Evolutionary conservation across 1,140 invertebrate genomes (phyloP).

Genomic region (Panagrolaimus sp.): DNA sequence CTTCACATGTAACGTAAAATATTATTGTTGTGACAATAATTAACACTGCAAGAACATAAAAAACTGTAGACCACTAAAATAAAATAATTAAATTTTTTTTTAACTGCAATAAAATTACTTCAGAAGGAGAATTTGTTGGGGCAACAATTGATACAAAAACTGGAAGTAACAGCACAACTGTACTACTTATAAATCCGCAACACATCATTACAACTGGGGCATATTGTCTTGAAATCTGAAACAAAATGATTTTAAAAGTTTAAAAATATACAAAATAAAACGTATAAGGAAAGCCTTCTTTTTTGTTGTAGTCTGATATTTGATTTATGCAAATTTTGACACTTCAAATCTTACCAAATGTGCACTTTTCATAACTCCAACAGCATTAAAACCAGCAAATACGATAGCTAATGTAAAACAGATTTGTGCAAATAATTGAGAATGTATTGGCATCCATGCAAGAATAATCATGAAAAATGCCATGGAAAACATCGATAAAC

Average conservation of each 20-base stretch:
- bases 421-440: background rate
- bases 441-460: constrained; percentile 19
- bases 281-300: background rate
- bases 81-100: background rate
- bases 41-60: background rate
- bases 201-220: constrained; percentile 6
- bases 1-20: constrained; percentile 22
- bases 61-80: constrained; percentile 13
- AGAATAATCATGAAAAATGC: constrained; percentile 7
- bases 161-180: constrained; percentile 1
- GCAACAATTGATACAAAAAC: constrained; percentile 17
- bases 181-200: background rate
- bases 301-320: background rate
- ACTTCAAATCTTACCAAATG: constrained; percentile 15
- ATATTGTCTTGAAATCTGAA: constrained; percentile 18
- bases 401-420: constrained; percentile 18
- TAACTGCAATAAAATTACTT: background rate
- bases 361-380: constrained; percentile 16
- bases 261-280: constrained; percentile 2
- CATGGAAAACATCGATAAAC: constrained; percentile 25
- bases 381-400: constrained; percentile 17
- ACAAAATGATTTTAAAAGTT: background rate
- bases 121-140: constrained; percentile 15
- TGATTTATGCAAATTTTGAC: background rate
- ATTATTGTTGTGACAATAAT: constrained; percentile 21